A percentile compares a stretch with the other conserved stretches of the same genome.
Conservation (phyloP, 2,888 invertebrate species). For the Salpingus planirostris region DNA sequence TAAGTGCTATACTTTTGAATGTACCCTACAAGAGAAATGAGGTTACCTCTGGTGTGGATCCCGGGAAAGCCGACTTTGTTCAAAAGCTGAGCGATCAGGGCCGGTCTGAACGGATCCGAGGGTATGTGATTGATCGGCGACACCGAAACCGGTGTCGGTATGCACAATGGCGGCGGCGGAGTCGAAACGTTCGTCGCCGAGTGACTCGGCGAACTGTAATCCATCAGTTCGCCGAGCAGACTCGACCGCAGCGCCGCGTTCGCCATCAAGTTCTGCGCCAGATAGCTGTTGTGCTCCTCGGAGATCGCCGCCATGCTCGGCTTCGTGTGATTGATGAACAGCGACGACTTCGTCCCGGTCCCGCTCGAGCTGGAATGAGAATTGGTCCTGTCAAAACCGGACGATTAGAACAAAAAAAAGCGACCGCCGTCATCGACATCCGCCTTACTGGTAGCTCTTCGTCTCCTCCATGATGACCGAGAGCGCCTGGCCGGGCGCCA, state of each 20-base stretch:
- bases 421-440: too few species aligned
- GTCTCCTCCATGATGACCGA: slow-evolving; percentile 37
- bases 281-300: slow-evolving; percentile 35
- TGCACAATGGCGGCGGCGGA: slow-evolving; percentile 1
- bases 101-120: slow-evolving; percentile 75
- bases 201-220: slow-evolving; percentile 4
- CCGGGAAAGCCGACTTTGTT: slow-evolving; percentile 61
- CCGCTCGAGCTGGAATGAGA: slow-evolving; percentile 29
- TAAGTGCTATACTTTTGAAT: too few species aligned
- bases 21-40: too few species aligned
- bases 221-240: slow-evolving; percentile 28
- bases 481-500: slow-evolving; percentile 15
- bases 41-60: slow-evolving; percentile 41
- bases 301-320: slow-evolving; percentile 29
- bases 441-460: slow-evolving; percentile 30
- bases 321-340: slow-evolving; percentile 23
- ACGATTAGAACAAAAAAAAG: slow-evolving; percentile 1
- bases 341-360: slow-evolving; percentile 24
- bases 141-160: slow-evolving; percentile 19
- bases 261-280: slow-evolving; percentile 37
- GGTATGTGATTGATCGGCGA: slow-evolving; percentile 31
- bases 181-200: slow-evolving; percentile 6
- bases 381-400: background rate
- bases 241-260: slow-evolving; percentile 36
- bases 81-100: slow-evolving; percentile 58